Base-by-base conservation (phyloP, 2,888 invertebrate species). In the Aphidius colemani region DNA sequence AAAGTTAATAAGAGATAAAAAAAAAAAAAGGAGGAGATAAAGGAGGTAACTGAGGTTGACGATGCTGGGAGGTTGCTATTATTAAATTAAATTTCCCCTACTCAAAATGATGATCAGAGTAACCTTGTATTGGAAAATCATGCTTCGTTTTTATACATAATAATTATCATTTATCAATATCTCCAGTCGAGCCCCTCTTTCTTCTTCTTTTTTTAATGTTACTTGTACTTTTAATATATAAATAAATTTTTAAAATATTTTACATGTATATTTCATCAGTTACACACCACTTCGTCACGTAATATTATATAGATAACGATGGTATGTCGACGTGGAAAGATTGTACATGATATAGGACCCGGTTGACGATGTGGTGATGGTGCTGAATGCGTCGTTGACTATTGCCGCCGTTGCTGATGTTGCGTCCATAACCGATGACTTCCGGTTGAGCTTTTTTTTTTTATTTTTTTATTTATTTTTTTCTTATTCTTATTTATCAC, bases 131-230 rank as follows among this genome's bases (percentile, higher is more conserved):
- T 30, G 30, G 30, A 30, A 30, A 30, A 8, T 6, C 39, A 30
- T 46, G 18, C 57, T 46, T 45, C 30, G 39, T 44, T 56, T 56
- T 56, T 44, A 57, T 57, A 57, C 46, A 57, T 57, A 69, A 72
- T 73, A 67, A 74, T 74, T 74, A 76, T 73, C 78, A 71, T 78
- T 75, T 76, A 77, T 78, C 77, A 75, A 75, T 74, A 73, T 71
- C 72, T 62, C 51, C 66, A 67, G 71, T 66, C 66, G 66, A 63
- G 64, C 55, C 62, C 61, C 63, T 55, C 49, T 10, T 10, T 10
- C 40, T n/a, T 51, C 0, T 51, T 10, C 8, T 5, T 10, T 39
- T 51, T 39, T 50, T 50, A n/a, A 8, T 50, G 18, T 50, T 18
- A 18, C 13, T 18, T 18, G 2, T 2, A 18, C 1, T 18, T 18